Evolutionary conservation across 2,797 vertebrate genomes (phyloP).

Genomic region (Hippocampus kuda): DNA sequence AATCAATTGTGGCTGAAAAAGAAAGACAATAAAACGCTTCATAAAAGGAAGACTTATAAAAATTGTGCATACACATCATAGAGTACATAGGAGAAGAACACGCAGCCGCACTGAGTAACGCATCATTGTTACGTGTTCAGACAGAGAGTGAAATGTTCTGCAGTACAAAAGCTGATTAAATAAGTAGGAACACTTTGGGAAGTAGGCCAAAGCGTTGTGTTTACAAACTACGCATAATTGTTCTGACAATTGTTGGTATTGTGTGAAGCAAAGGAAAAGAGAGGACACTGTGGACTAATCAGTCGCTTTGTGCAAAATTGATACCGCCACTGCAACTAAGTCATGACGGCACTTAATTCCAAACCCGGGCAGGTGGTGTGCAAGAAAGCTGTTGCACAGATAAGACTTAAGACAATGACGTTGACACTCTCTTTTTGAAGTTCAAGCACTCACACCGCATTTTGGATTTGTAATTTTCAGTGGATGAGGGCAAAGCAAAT

Average conservation of each 20-base stretch:
- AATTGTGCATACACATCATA: too few species aligned
- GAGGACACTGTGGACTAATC: background rate
- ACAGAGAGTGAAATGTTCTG: background rate
- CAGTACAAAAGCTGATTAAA: background rate
- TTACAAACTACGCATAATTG: background rate
- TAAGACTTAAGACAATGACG: too few species aligned
- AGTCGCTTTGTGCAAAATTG: background rate
- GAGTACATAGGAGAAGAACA: background rate
- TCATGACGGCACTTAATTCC: background rate
- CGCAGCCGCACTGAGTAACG: background rate
- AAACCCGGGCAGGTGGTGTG: background rate
- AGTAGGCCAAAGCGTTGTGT: background rate
- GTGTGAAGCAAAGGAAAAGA: background rate
- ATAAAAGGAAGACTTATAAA: background rate
- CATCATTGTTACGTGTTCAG: background rate
- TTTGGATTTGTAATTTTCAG: slow-evolving; percentile 11
- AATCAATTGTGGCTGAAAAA: background rate
- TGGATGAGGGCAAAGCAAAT: background rate
- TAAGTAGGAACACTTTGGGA: background rate
- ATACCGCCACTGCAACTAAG: background rate
- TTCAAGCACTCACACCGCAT: slow-evolving; percentile 53
- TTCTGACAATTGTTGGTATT: background rate
- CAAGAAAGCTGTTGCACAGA: background rate
- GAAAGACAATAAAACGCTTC: background rate
- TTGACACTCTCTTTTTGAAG: slow-evolving; percentile 32